Evolutionary conservation across 2,113 vertebrate species (phyloP).

Genomic region (Oreochromis spilurus): DNA sequence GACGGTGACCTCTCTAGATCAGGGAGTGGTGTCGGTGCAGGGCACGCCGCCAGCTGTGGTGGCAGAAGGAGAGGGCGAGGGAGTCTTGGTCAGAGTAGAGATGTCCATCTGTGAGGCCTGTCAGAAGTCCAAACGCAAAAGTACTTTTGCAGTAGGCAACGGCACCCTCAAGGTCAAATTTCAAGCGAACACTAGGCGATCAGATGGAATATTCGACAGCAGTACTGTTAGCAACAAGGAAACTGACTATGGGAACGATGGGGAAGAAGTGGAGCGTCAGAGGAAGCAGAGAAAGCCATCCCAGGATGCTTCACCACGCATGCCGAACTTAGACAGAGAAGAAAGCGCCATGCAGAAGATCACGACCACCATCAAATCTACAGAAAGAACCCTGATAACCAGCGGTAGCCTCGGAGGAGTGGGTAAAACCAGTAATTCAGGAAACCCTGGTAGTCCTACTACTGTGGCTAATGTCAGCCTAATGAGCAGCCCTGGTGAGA

Average conservation of each 20-base stretch:
- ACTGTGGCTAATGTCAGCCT: conserved; percentile 36
- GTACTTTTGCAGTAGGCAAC: conserved; percentile 78
- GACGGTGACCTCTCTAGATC: conserved; percentile 80
- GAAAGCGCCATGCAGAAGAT: conserved; percentile 68
- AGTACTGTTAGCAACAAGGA: conserved; percentile 49
- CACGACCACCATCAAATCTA: conserved; percentile 74
- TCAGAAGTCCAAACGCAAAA: conserved; percentile 90
- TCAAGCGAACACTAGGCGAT: conserved; percentile 57
- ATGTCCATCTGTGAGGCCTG: conserved; percentile 86
- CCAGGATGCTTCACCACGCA: conserved; percentile 55
- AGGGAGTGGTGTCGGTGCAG: conserved; percentile 81
- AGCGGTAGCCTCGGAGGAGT: conserved; percentile 65
- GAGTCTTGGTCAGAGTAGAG: conserved; percentile 80
- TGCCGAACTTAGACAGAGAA: conserved; percentile 71
- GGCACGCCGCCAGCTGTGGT: conserved; percentile 72
- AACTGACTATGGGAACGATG: conserved; percentile 51
- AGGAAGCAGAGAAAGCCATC: conserved; percentile 47
- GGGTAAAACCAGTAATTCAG: conserved; percentile 30
- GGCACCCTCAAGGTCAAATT: conserved; percentile 84
- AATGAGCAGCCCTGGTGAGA: conserved; percentile 38
- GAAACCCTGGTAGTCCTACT: conserved; percentile 36
- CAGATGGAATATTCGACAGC: conserved; percentile 41
- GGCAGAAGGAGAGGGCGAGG: conserved; percentile 84
- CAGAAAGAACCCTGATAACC: conserved; percentile 60
- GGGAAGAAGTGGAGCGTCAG: conserved; percentile 52